These are phyloP conservation scores for Lordiphosa stackelbergi DNA, from an alignment of 1,140 invertebrate genomes.

Conservation along the genomic window DNA sequence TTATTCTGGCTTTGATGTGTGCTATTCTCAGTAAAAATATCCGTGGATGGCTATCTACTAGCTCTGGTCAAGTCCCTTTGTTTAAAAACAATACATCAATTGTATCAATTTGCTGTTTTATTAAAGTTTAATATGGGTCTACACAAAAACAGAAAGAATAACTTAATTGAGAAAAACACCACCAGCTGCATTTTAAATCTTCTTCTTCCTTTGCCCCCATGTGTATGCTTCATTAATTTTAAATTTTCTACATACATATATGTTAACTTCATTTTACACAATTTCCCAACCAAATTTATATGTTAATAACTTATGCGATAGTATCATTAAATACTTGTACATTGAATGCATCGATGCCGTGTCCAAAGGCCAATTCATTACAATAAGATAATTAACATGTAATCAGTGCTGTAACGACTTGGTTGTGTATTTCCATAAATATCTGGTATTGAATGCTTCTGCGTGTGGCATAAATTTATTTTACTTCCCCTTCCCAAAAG, in stretches of 20 bases:
- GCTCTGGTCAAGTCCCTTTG: too few species aligned
- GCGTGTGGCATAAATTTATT: slow-evolving; percentile 48
- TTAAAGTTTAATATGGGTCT: too few species aligned
- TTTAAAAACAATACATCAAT: too few species aligned
- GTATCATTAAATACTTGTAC: slow-evolving; percentile 4
- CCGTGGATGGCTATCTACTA: too few species aligned
- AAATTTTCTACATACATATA: not conserved
- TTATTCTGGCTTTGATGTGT: too few species aligned
- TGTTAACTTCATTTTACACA: slow-evolving; percentile 1
- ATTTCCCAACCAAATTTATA: slow-evolving; percentile 6
- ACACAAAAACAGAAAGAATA: too few species aligned
- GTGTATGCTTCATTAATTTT: slow-evolving; percentile 4
- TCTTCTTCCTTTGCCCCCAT: slow-evolving; percentile 1
- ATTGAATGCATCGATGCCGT: not conserved
- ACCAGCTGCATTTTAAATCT: not conserved
- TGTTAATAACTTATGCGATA: slow-evolving; percentile 7
- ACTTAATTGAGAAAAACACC: too few species aligned
- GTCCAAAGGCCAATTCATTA: slow-evolving; percentile 62
- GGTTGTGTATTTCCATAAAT: slow-evolving; percentile 25
- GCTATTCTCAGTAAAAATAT: too few species aligned
- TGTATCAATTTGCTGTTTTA: too few species aligned
- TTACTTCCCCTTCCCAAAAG: slow-evolving; percentile 23
- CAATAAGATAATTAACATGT: slow-evolving; percentile 69
- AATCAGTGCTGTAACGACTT: slow-evolving; percentile 65
- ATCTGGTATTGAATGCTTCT: slow-evolving; percentile 33